A percentile compares a stretch with the other conserved stretches of the same genome.
phyloP scores from a whole-genome alignment of 2,113 vertebrate species.

The Rhinoderma darwinii region DNA sequence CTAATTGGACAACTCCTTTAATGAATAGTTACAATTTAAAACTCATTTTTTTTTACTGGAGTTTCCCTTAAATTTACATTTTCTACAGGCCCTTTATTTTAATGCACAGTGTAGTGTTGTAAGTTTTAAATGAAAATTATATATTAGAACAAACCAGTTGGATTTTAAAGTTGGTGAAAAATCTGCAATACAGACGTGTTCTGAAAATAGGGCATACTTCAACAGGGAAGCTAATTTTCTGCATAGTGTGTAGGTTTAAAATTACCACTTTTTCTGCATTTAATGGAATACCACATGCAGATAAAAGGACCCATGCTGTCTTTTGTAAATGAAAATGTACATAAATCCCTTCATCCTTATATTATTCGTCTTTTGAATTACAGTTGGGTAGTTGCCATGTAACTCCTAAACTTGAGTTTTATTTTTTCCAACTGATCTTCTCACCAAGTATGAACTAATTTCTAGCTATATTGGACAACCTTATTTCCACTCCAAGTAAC shows the following conservation, averaged over 20 bases:
- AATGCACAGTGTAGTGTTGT: too few species aligned
- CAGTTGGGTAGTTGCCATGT: constrained; percentile 49
- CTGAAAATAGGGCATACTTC: constrained; percentile 26
- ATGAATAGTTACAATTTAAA: too few species aligned
- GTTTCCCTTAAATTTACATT: too few species aligned
- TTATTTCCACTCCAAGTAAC: constrained; percentile 42
- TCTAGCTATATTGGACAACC: constrained; percentile 38
- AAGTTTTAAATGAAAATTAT: too few species aligned
- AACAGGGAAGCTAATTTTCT: constrained; percentile 48
- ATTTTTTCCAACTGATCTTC: constrained; percentile 35
- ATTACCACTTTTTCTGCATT: constrained; percentile 40
- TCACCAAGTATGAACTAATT: constrained; percentile 21
- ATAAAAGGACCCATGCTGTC: constrained; percentile 44
- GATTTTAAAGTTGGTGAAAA: background rate
- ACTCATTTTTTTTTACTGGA: too few species aligned
- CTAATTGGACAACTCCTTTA: too few species aligned
- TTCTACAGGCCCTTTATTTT: too few species aligned
- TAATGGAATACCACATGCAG: constrained; percentile 42
- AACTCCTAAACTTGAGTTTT: constrained; percentile 30
- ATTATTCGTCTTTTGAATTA: constrained; percentile 23
- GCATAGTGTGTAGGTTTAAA: constrained; percentile 52
- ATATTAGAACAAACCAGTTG: background rate
- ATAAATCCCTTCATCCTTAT: constrained; percentile 53
- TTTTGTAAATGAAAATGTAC: constrained; percentile 55
- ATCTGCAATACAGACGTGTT: constrained; percentile 1